Conservation (phyloP, 2,797 vertebrate species). For the Sparus aurata region DNA sequence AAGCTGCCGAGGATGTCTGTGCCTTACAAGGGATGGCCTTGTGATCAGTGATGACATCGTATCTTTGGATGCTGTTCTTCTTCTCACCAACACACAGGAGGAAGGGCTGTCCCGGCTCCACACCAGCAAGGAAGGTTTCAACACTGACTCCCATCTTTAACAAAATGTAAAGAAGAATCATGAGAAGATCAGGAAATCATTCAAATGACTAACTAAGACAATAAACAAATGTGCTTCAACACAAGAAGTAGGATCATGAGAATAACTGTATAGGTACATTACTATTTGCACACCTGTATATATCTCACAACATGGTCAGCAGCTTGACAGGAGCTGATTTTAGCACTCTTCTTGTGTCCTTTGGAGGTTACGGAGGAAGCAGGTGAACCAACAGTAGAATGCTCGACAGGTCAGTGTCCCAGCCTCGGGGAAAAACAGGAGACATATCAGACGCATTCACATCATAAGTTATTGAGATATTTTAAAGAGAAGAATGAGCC, state of each 20-base stretch:
- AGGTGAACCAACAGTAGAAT: conserved; percentile 35
- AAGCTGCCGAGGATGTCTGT: conserved; percentile 8
- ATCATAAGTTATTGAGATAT: too few species aligned
- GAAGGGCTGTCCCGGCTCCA: conserved; percentile 41
- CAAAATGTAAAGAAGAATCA: neutral
- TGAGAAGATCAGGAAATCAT: neutral
- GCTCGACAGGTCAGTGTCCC: conserved; percentile 35
- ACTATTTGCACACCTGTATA: conserved; percentile 24
- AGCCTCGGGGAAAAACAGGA: conserved; percentile 22
- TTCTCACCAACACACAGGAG: conserved; percentile 33
- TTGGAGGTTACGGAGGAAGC: neutral
- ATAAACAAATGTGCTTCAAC: too few species aligned
- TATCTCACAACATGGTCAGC: conserved; percentile 34
- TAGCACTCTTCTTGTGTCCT: conserved; percentile 36
- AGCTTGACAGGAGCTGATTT: conserved; percentile 47
- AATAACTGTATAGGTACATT: neutral
- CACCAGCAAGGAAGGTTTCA: conserved; percentile 24
- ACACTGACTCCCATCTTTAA: conserved; percentile 41
- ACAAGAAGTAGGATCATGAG: too few species aligned
- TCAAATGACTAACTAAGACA: neutral
- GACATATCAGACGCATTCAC: neutral
- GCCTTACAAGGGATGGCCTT: neutral
- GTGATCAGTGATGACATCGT: conserved; percentile 38
- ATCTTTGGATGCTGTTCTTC: conserved; percentile 36
- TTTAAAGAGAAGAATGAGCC: conserved; percentile 9